Base-by-base conservation (phyloP, 2,113 vertebrate species). In the Ceuthmochares aereus region DNA sequence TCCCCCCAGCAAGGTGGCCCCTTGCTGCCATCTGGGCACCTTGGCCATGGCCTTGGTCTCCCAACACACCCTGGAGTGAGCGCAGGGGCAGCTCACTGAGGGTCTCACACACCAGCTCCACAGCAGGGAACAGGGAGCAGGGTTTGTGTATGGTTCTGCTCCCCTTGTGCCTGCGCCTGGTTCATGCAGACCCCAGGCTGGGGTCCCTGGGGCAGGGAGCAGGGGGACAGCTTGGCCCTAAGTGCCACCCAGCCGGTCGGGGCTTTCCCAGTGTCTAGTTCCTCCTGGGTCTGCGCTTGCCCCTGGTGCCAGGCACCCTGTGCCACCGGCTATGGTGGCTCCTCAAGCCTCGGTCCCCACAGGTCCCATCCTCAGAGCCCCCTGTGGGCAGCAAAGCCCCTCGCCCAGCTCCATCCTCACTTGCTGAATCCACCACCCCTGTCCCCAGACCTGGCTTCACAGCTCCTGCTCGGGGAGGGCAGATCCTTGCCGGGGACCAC, bases 401-500 rank as follows among this genome's bases (percentile, higher is more conserved):
- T 0, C 0, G 2, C 51, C 23, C 7, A 0, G 25, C 34, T 51
- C 42, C 3, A 1, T 10, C 26, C 51, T 29, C 22, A 4, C 47
- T 14, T 2, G 0, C 26, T 19, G 49, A 36, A 25, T 37, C 67
- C 15, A 14, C 83, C 43, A 49, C 56, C 42, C 12, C 34, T 36
- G 6, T 8, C 69, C 51, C 37, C 59, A 66, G 62, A 17, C 51
- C 36, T 5, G 51, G 23, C 27, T 29, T 30, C 21, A 0, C 1
- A 9, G 6, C 69, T 34, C 55, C 59, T 40, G 6, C 67, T 1
- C 5, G 4, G 14, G 3, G 9, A 22, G 67, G 8, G 52, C 4
- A 1, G 51, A 23, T 6, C 7, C 10, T 47, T 4, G 0, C 1
- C 1, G 30, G 29, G 6, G 2, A 3, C 60, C 0, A 0, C 3